Conservation (phyloP, 2,797 vertebrate genomes). For the Tokudaia tokunoshimensis region DNA sequence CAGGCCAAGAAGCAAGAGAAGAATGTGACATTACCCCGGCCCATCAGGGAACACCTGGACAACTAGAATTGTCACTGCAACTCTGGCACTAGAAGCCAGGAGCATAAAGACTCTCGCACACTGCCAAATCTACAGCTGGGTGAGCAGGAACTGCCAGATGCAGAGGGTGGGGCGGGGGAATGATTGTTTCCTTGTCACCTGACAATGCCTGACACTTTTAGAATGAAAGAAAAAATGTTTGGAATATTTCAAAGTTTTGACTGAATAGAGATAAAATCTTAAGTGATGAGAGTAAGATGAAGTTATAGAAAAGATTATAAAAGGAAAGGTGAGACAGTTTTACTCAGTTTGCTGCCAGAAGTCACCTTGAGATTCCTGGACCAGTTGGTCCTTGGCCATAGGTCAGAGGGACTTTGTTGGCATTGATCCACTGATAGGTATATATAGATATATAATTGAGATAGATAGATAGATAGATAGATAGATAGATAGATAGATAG, state of each 20-base stretch:
- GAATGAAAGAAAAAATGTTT: conserved; percentile 49
- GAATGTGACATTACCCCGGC: neutral
- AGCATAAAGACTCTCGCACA: neutral
- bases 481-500: neutral
- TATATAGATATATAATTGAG: neutral
- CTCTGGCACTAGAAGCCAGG: neutral
- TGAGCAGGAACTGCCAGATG: neutral
- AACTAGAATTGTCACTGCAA: neutral
- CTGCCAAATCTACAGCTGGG: neutral
- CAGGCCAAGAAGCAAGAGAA: neutral
- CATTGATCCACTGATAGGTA: neutral
- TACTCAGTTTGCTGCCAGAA: neutral
- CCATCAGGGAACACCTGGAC: neutral
- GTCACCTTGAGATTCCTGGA: neutral
- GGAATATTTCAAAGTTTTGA: neutral
- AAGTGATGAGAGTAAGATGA: neutral
- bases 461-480: neutral
- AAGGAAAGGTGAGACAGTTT: neutral
- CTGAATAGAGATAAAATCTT: neutral
- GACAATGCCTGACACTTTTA: conserved; percentile 23
- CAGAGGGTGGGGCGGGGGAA: neutral
- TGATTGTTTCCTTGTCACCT: neutral
- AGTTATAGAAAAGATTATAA: neutral
- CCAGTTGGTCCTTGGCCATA: neutral
- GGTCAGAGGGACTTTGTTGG: neutral